Evolutionary conservation across 1,140 invertebrate species (phyloP), one percentile per base, ranked within the genome.

Genomic region (Ceratina japonica): DNA sequence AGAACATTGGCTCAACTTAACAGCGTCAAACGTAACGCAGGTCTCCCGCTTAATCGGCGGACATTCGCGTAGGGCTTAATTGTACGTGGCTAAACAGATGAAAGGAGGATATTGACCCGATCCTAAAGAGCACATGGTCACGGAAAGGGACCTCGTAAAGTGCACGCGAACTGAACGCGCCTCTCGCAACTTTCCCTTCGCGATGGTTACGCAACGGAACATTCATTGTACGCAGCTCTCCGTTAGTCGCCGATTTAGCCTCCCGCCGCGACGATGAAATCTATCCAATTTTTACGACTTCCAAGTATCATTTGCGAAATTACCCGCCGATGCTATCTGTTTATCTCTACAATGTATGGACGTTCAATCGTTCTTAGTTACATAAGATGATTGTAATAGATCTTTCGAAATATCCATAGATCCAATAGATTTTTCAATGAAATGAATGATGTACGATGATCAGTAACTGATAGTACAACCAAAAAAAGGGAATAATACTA

Each of bases 91-190:
- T 80, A 77, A 81, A 75, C 58, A 75, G 82, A 85, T 79, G 84
- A 85, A 79, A 85, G 84, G 72, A 82, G 82, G 83, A 86, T 86
- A 86, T 86, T 85, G 84, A 86, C 83, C 83, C 80, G 80, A 63
- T 58, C 64, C 72, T 77, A 80, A 86, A 85, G 83, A 86, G 84
- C 80, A 85, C 83, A 86, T 86, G 84, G 84, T 82, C 84, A 82
- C 84, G 83, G 80, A 86, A 86, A 86, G 84, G 76, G 79, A 85
- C 71, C 82, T 81, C 82, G 75, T 75, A 85, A 78, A 85, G 82
- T 79, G 52, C 84, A 84, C 79, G 84, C 84, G 82, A 85, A 76
- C 82, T 79, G 24, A 81, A 84, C 71, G 79, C 49, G 74, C 59
- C 75, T 58, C 66, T 77, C 69, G 79, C 79, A 73, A 81, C 83